Evolutionary conservation across 2,113 vertebrate species (phyloP).

Genomic region (Nothocercus julius): DNA sequence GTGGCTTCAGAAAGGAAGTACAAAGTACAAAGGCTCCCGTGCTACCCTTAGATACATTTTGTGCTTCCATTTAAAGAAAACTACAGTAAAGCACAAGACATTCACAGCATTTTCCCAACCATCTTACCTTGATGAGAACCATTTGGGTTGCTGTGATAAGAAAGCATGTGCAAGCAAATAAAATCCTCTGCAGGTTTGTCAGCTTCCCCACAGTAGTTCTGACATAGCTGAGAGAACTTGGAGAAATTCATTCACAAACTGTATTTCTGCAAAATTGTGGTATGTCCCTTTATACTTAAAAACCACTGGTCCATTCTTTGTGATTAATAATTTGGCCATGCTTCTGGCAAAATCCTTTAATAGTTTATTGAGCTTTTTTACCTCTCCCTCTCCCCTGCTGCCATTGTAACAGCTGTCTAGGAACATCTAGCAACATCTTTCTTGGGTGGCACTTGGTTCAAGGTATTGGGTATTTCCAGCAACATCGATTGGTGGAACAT

Average conservation of each 20-base stretch:
- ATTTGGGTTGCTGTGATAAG: background rate
- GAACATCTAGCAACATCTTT: background rate
- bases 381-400: background rate
- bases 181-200: background rate
- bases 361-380: background rate
- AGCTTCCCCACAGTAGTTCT: background rate
- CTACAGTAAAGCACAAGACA: background rate
- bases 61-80: background rate
- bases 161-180: background rate
- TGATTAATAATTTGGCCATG: background rate
- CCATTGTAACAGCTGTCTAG: background rate
- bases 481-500: background rate
- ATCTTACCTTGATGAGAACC: background rate
- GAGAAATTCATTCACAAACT: background rate
- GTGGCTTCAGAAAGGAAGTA: background rate
- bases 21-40: background rate
- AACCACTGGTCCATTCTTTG: background rate
- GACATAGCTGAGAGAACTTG: background rate
- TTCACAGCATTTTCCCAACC: rapidly evolving
- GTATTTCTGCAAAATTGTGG: background rate
- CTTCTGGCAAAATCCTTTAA: background rate
- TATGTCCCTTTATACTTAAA: background rate
- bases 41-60: background rate
- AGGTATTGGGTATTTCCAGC: background rate
- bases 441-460: background rate